phyloP scores from a whole-genome alignment of 2,113 vertebrate species.

The Tragulus kanchil region DNA sequence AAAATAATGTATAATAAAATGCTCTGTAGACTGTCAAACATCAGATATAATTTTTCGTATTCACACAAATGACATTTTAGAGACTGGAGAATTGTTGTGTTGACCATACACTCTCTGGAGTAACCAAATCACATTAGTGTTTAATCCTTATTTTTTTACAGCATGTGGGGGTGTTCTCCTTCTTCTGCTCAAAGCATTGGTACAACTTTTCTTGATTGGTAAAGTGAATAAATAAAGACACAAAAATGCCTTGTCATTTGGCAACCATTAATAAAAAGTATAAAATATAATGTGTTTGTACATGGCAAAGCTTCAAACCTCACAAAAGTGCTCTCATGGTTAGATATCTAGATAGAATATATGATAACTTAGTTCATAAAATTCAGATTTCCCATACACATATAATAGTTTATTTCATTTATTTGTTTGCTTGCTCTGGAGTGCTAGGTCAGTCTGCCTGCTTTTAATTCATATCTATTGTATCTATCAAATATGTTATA shows the following conservation, averaged over 20 bases:
- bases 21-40: background rate
- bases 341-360: background rate
- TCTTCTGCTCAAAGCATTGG: background rate
- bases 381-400: background rate
- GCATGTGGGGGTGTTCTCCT: background rate
- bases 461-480: background rate
- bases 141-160: background rate
- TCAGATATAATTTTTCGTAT: background rate
- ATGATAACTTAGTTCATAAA: background rate
- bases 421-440: background rate
- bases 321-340: background rate
- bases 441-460: background rate
- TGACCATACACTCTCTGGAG: background rate
- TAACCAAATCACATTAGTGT: background rate
- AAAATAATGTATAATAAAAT: background rate
- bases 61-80: background rate
- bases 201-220: conserved; percentile 9
- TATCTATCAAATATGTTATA: background rate
- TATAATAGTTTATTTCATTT: background rate
- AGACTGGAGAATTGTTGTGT: background rate
- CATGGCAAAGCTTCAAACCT: background rate
- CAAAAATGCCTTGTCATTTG: background rate
- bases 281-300: background rate
- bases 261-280: background rate
- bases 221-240: conserved; percentile 41